Evolutionary conservation across 1,140 invertebrate genomes (phyloP).

Genomic region (Bombus soroeensis): DNA sequence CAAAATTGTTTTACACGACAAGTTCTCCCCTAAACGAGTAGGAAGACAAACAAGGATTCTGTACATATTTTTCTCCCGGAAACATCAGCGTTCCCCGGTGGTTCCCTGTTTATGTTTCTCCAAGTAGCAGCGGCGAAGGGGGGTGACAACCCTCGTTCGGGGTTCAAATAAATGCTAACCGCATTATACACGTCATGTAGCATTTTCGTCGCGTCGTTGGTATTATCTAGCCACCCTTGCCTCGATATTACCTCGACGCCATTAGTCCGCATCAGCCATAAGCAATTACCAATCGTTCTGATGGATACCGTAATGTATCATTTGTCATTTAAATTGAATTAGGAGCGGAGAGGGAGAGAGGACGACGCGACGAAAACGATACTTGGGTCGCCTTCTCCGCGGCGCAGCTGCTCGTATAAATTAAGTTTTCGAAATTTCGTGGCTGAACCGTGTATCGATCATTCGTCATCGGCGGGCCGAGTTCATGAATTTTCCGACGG

Average conservation of each 20-base stretch:
- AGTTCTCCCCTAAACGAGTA: conserved; percentile 2
- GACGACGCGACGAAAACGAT: conserved; percentile 46
- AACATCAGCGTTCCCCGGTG: not conserved
- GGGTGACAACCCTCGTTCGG: conserved; percentile 44
- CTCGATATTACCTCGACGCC: conserved; percentile 52
- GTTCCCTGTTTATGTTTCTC: conserved; percentile 56
- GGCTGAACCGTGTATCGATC: conserved; percentile 14
- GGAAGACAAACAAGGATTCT: conserved; percentile 21
- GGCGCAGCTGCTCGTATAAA: conserved; percentile 28
- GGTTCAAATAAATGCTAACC: conserved; percentile 67
- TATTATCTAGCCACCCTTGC: conserved; percentile 35
- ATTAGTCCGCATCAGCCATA: conserved; percentile 55
- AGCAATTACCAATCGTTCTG: conserved; percentile 65
- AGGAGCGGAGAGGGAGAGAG: not conserved
- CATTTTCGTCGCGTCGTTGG: conserved; percentile 56
- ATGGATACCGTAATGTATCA: conserved; percentile 53
- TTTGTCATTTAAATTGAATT: conserved; percentile 65
- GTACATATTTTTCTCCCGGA: conserved; percentile 45
- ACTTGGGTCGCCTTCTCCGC: not conserved
- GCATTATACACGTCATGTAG: conserved; percentile 62
- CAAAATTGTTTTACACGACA: conserved; percentile 11
- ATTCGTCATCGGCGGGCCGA: conserved; percentile 3
- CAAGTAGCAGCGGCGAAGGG: conserved; percentile 14
- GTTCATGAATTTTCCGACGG: conserved; percentile 25
- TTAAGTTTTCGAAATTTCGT: conserved; percentile 27